Conservation (phyloP, 35 echinoderm and acorn worm species). For the Heliocidaris erythrogramma region DNA sequence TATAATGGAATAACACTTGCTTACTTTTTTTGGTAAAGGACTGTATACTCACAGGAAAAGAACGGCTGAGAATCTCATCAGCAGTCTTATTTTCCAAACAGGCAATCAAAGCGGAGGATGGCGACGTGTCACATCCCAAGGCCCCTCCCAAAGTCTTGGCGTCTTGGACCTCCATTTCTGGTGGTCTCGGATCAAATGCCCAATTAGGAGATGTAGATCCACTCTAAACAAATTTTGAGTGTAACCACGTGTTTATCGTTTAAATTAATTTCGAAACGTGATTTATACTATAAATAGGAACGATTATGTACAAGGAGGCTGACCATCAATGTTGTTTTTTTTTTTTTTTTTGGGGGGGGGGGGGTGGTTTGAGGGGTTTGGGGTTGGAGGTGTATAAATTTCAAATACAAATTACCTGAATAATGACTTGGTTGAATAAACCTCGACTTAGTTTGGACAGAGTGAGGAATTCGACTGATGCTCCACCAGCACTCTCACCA, state of each 20-base stretch:
- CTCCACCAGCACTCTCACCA: conserved; percentile 80
- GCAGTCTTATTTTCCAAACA: conserved; percentile 2
- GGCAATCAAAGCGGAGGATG: neutral
- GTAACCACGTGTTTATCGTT: too few species aligned
- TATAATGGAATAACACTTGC: too few species aligned
- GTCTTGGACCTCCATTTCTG: neutral
- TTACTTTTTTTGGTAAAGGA: too few species aligned
- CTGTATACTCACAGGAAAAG: neutral
- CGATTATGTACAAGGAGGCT: too few species aligned
- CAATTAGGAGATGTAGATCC: neutral
- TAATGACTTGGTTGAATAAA: conserved; percentile 50
- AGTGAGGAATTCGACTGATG: conserved; percentile 56
- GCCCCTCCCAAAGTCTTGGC: neutral
- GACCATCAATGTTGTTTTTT: too few species aligned
- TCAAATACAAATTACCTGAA: conserved; percentile 18
- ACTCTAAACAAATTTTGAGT: neutral
- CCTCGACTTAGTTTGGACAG: conserved; percentile 12
- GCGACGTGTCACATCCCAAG: neutral
- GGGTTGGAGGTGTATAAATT: too few species aligned
- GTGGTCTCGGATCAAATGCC: neutral
- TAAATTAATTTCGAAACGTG: too few species aligned
- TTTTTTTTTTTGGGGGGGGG: too few species aligned
- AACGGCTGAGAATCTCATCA: neutral
- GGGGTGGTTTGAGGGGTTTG: too few species aligned
- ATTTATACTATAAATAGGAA: too few species aligned